Evolutionary conservation across 2,888 invertebrate species (phyloP).

Genomic region (Cantharis nigra): DNA sequence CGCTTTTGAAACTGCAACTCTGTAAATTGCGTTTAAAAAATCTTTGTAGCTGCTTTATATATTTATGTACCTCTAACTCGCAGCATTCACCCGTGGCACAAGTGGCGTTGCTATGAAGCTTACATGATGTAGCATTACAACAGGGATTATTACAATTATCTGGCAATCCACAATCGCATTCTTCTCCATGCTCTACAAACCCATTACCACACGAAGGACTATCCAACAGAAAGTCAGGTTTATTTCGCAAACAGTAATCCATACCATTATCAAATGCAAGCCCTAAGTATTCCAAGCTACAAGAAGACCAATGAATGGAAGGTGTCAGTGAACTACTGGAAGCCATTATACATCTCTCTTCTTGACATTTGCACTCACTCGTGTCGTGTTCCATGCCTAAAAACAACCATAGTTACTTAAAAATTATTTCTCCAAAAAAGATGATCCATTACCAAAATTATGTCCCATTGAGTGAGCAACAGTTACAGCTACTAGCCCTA

Average conservation of each 20-base stretch:
- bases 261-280: slow-evolving; percentile 93
- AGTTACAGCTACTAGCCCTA: slow-evolving; percentile 92
- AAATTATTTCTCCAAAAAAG: too few relatives aligned
- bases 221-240: slow-evolving; percentile 78
- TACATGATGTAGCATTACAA: slow-evolving; percentile 85
- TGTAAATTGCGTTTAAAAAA: slow-evolving; percentile 46
- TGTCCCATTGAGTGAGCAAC: slow-evolving; percentile 99
- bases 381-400: slow-evolving; percentile 91
- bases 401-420: too few relatives aligned
- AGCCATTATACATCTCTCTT: slow-evolving; percentile 92
- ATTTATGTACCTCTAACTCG: slow-evolving; percentile 71
- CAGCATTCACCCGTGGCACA: slow-evolving; percentile 97
- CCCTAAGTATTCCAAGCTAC: slow-evolving; percentile 87
- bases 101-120: slow-evolving; percentile 82
- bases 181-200: slow-evolving; percentile 93
- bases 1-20: slow-evolving; percentile 75
- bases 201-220: slow-evolving; percentile 95
- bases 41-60: background rate
- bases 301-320: slow-evolving; percentile 91
- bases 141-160: slow-evolving; percentile 82
- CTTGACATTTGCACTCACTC: slow-evolving; percentile 82
- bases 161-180: slow-evolving; percentile 89
- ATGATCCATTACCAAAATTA: slow-evolving; percentile 76
- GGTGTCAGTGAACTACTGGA: too few relatives aligned
- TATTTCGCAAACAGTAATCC: slow-evolving; percentile 93